Evolutionary conservation across 2,113 vertebrate genomes (phyloP).

Genomic region (Oxygymnocypris stewartii): DNA sequence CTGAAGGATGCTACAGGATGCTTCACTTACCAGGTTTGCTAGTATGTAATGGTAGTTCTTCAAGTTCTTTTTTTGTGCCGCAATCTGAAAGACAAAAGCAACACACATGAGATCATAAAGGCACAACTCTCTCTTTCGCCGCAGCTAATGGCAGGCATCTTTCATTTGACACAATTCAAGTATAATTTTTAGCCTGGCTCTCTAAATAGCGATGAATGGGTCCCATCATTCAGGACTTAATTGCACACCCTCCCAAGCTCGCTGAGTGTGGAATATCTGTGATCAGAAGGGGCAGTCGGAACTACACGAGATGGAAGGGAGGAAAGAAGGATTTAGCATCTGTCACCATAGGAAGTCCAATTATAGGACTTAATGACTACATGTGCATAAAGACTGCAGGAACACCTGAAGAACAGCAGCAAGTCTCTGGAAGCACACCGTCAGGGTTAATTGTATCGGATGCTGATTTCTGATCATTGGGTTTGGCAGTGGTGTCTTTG

Average conservation of each 20-base stretch:
- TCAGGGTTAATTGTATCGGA: conserved; percentile 23
- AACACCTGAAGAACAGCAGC: conserved; percentile 50
- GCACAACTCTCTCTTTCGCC: neutral
- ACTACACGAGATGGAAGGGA: conserved; percentile 43
- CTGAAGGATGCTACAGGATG: neutral
- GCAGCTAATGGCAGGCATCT: conserved; percentile 4
- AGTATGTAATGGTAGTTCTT: conserved; percentile 96
- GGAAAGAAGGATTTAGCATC: conserved; percentile 55
- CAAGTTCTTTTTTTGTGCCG: conserved; percentile 88
- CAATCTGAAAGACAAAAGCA: conserved; percentile 76
- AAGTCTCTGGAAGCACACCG: conserved; percentile 2
- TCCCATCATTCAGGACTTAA: conserved; percentile 67
- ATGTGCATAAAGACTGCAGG: conserved; percentile 32
- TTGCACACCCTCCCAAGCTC: conserved; percentile 56
- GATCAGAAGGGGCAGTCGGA: conserved; percentile 49
- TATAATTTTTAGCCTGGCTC: conserved; percentile 34
- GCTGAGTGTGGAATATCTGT: conserved; percentile 43
- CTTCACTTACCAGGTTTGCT: conserved; percentile 88
- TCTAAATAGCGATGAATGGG: conserved; percentile 66
- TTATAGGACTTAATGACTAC: conserved; percentile 59
- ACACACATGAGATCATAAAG: conserved; percentile 8
- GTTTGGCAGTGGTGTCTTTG: neutral
- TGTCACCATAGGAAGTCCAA: conserved; percentile 58
- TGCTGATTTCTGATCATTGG: conserved; percentile 10
- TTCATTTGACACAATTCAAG: conserved; percentile 29